Evolutionary conservation across 2,888 invertebrate species (phyloP), one percentile per base, ranked within the genome.

Genomic region (Baronia brevicornis): DNA sequence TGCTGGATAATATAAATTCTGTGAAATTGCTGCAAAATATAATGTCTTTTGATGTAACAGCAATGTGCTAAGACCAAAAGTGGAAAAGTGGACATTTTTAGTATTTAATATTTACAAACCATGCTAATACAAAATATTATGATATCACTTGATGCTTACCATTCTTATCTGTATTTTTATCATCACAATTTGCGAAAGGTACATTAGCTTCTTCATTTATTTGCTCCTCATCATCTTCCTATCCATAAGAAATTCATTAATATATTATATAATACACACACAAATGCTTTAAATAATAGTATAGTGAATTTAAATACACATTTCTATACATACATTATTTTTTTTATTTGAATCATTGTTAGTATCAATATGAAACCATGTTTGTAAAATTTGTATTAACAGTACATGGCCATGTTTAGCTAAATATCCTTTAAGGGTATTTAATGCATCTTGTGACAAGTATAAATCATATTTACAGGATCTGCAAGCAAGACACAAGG

Each of bases 401-500:
- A 90, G 74, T 13, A 91, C 87, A 75, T 91, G 91, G 0, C 90
- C 88, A 52, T 89, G 86, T 51, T 87, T 88, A n/a, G 89, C 86
- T 37, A 91, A 72, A 66, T 88, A 91, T 26, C 87, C 84, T 54
- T 88, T 88, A 36, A 91, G 67, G 48, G 85, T 84, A 46, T 88
- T 86, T 14, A 90, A 74, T 2, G 90, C 88, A 59, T 89, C 87
- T 51, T 88, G 85, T n/a, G 89, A 88, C 43, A 93, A 68, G 49
- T 88, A 87, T 25, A 91, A 74, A 54, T 90, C 89, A 71, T 89
- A 91, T 75, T 92, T 92, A 55, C 90, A 88, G 13, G 89, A 89
- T 54, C 91, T 89, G 62, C 62, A 86, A 57, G 17, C 30, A 34
- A 28, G 28, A 24, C 8, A 26, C 28, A 17, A 31, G 2, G 33